Evolutionary conservation across 2,888 invertebrate genomes (phyloP).

Genomic region (Tolmerus cingulatus): DNA sequence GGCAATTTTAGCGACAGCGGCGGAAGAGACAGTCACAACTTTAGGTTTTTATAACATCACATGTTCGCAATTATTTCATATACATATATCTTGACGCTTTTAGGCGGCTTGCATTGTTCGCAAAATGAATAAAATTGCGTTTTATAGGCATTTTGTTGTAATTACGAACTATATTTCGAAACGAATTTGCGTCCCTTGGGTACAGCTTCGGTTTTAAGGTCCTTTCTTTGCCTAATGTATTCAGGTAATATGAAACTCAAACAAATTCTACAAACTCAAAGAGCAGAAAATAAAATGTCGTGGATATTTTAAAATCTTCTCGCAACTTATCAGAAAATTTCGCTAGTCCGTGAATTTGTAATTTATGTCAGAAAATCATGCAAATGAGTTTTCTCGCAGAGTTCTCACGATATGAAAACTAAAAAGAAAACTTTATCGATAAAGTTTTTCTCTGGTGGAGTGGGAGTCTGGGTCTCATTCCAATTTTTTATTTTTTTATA

Average conservation of each 20-base stretch:
- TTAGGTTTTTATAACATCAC: not conserved
- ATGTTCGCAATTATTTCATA: not conserved
- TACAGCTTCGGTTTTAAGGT: not conserved
- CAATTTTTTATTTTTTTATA: not conserved
- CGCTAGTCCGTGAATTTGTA: not conserved
- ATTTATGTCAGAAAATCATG: not conserved
- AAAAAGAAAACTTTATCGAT: not conserved
- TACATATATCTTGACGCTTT: not conserved
- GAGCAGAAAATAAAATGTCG: not conserved
- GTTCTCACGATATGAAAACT: not conserved
- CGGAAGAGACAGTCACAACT: not conserved
- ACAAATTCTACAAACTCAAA: not conserved
- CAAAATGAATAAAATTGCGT: not conserved
- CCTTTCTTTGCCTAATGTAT: not conserved
- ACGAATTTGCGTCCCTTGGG: not conserved
- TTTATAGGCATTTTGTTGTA: not conserved
- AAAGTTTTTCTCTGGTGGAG: not conserved
- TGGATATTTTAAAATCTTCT: not conserved
- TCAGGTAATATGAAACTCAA: not conserved
- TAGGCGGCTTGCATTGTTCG: not conserved
- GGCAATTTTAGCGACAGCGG: not conserved
- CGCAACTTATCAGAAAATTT: not conserved
- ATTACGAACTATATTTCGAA: not conserved
- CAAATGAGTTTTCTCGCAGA: not conserved
- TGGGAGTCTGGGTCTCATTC: not conserved